Base-by-base conservation (phyloP, 2,888 invertebrate genomes). In the Drosophila anomalata region DNA sequence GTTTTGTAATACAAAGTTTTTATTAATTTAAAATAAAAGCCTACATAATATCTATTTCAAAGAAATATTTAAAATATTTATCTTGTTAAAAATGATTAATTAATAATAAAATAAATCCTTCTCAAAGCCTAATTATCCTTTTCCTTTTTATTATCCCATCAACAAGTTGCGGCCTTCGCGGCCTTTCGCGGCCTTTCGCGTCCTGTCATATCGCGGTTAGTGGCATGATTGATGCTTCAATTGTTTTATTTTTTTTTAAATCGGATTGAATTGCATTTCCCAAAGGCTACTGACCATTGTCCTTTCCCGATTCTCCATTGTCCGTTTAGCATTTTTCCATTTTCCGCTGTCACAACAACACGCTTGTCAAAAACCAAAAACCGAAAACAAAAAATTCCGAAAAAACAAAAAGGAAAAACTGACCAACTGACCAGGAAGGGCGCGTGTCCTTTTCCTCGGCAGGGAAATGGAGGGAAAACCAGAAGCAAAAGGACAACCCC, bases 261-360 rank as follows among this genome's bases (percentile, higher is more conserved):
- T 14, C 33, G 41, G 33, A 41, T 33, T 39, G 44, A 62, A 67
- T 68, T 14, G 20, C 68, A 54, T 47, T 52, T 41, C 47, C 61
- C 31, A 29, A 39, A 39, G 22, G 39, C 52, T 24, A n/a, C 39
- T 41, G 39, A n/a, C 36, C 39, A 14, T 39, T 39, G 51, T 36
- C 31, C 44, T 29, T 20, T 3, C 54, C 48, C 9, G 7, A 11
- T n/a, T 36, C 6, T 7, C 57, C 60, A 9, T 41, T 60, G 20
- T 33, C 63, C 65, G 42, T 51, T 44, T 65, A 47, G 42, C 65
- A 8, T 24, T 66, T 31, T 67, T 46, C 67, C 52, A 6, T 26
- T 67, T 31, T 31, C 46, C 31, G 58, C 24, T 83, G 79, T 86
- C 79, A 86, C 58, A 86, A 79, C 79, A 86, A 68, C 52, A 17